Base-by-base conservation (phyloP, 2,797 vertebrate species). In the Anguilla pacifica region DNA sequence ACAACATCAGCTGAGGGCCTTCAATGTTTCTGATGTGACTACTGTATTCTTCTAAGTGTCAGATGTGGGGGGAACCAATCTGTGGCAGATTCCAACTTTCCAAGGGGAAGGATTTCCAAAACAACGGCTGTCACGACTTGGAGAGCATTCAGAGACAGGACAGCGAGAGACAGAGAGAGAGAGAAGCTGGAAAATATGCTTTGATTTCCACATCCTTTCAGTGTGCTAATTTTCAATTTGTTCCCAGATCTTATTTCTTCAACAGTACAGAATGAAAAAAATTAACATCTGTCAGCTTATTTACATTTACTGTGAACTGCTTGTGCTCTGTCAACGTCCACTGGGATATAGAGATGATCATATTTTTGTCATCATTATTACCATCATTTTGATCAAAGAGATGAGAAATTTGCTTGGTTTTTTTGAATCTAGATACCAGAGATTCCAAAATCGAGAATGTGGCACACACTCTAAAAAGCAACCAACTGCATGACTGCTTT, bases 261-360 rank as follows among this genome's bases (percentile, higher is more conserved):
- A 91, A 89, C 86, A 91, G 90, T 92, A 90, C 88, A 82, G 85
- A 87, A 81, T 86, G 25, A n/a, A 87, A 87, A 89, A 89, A 91
- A 87, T 90, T 86, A 91, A 92, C 91, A 93, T 93, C 91, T 92
- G 93, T 91, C 85, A 91, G 86, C 91, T 86, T 87, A 83, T 84
- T 46, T 87, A 88, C 87, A 57, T n/a, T 35, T 89, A 86, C 81
- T 15, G 86, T 51, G 0, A 87, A 77, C 85, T 86, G 90, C 90
- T 89, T 74, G 90, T 91, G 91, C 94, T 94, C 84, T 91, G 90
- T 70, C 86, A 43, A 39, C 61, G 83, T 89, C 92, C 90, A 92
- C 61, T 0, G 92, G 82, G 92, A 92, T 72, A 0, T 4, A 57
- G 89, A 90, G 90, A 94, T 95, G 91, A 92, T 89, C 86, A 90